Evolutionary conservation across 2,797 vertebrate species (phyloP).

Genomic region (Karalla daura): DNA sequence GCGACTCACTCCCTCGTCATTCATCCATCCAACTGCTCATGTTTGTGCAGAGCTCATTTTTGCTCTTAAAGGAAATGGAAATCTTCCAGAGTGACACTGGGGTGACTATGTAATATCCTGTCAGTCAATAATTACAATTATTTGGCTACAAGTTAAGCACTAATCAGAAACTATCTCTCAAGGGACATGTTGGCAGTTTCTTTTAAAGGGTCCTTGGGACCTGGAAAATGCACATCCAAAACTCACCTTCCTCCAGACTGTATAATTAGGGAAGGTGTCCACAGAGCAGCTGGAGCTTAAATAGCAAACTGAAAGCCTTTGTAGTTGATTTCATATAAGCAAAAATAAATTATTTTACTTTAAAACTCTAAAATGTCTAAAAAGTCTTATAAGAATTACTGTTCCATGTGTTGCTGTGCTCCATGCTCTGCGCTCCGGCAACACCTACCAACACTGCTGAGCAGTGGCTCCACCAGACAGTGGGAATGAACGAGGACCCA

Average conservation of each 20-base stretch:
- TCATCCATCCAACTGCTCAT: conserved; percentile 60
- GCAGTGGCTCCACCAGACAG: no score
- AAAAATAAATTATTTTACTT: no score
- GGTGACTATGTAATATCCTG: conserved; percentile 81
- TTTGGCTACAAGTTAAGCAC: conserved; percentile 61
- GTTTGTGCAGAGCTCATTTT: conserved; percentile 81
- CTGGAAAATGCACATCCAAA: conserved; percentile 33
- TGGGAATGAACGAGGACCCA: no score
- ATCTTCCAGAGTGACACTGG: conserved; percentile 69
- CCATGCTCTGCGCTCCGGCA: no score
- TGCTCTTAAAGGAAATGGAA: conserved; percentile 81
- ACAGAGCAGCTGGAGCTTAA: not conserved
- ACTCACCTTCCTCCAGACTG: not conserved
- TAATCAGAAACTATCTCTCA: conserved; percentile 87
- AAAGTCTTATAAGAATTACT: no score
- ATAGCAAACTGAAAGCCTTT: no score
- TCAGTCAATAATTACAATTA: conserved; percentile 81
- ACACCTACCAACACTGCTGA: no score
- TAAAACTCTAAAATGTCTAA: no score
- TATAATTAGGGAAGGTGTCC: no score
- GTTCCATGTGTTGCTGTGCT: no score
- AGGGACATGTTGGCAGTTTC: conserved; percentile 72
- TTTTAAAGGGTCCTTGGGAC: conserved; percentile 49
- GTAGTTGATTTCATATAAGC: no score
- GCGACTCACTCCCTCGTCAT: conserved; percentile 28